Conservation (phyloP, 2,888 invertebrate genomes). For the Acrobasis consociella region DNA sequence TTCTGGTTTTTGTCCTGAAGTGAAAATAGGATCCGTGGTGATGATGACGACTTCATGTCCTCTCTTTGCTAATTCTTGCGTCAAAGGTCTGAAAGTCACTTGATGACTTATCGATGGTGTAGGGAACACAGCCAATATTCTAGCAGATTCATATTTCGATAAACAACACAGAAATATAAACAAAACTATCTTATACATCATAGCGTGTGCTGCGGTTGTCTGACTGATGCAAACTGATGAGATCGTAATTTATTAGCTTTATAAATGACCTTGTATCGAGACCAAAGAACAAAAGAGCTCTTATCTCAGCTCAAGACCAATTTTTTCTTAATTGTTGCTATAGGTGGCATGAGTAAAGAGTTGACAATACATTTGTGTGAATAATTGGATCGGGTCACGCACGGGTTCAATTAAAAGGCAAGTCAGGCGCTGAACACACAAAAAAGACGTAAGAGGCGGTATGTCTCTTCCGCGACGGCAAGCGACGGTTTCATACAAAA, state of each 20-base stretch:
- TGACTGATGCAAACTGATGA: not conserved
- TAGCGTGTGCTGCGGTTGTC: not conserved
- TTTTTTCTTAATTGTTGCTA: too few relatives aligned
- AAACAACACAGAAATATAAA: constrained; percentile 1
- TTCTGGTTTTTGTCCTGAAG: constrained; percentile 31
- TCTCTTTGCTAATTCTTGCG: constrained; percentile 44
- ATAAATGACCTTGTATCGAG: not conserved
- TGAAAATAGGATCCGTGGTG: constrained; percentile 20
- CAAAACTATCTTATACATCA: not conserved
- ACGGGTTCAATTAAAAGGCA: too few relatives aligned
- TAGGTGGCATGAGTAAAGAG: too few relatives aligned
- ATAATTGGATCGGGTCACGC: too few relatives aligned
- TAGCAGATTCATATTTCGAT: constrained; percentile 23
- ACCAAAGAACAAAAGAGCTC: too few relatives aligned
- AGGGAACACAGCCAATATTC: constrained; percentile 29
- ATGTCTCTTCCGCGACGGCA: too few relatives aligned
- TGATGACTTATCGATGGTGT: constrained; percentile 29
- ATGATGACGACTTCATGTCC: constrained; percentile 39
- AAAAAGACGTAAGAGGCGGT: too few relatives aligned
- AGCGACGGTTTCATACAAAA: too few relatives aligned
- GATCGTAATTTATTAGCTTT: not conserved
- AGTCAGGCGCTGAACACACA: too few relatives aligned
- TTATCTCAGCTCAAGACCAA: too few relatives aligned
- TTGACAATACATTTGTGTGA: too few relatives aligned
- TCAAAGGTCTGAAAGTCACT: constrained; percentile 27